Evolutionary conservation across 2,797 vertebrate genomes (phyloP).

Genomic region (Microctenopoma steveboyesi): DNA sequence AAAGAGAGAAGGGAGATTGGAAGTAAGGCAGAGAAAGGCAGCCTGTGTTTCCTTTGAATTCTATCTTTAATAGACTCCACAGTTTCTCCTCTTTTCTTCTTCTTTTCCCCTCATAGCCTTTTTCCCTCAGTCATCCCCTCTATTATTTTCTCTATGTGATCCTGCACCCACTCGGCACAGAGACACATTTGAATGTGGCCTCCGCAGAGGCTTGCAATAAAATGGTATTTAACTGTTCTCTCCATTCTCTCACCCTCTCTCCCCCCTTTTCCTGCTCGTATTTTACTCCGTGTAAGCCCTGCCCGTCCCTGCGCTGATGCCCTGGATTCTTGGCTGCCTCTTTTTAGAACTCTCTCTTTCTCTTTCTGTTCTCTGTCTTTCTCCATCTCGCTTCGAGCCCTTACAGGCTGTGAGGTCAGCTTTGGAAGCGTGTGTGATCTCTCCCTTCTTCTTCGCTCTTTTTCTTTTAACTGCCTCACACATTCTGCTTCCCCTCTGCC

Average conservation of each 20-base stretch:
- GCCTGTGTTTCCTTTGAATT: slow-evolving; percentile 75
- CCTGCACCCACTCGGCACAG: slow-evolving; percentile 65
- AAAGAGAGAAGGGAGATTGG: slow-evolving; percentile 59
- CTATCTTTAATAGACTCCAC: slow-evolving; percentile 73
- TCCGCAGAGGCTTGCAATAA: slow-evolving; percentile 74
- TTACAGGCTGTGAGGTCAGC: slow-evolving; percentile 56
- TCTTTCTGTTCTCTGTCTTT: slow-evolving; percentile 39
- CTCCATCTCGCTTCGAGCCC: slow-evolving; percentile 37
- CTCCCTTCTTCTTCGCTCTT: slow-evolving; percentile 29
- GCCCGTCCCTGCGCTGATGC: slow-evolving; percentile 31
- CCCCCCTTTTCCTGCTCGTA: slow-evolving; percentile 23
- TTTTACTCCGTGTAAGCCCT: slow-evolving; percentile 41
- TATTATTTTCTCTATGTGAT: slow-evolving; percentile 67
- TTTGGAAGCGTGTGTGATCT: slow-evolving; percentile 58
- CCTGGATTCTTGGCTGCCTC: slow-evolving; percentile 46
- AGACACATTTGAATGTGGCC: slow-evolving; percentile 69
- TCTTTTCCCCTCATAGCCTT: slow-evolving; percentile 44
- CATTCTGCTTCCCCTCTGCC: slow-evolving; percentile 50
- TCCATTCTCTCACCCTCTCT: slow-evolving; percentile 46
- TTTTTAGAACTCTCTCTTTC: slow-evolving; percentile 49
- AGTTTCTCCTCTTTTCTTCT: slow-evolving; percentile 50
- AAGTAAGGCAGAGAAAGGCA: slow-evolving; percentile 57
- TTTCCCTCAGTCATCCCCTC: slow-evolving; percentile 62
- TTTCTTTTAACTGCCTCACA: slow-evolving; percentile 43
- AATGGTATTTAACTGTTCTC: slow-evolving; percentile 78